Evolutionary conservation across 2,888 invertebrate species (phyloP).

Genomic region (Campaea margaritaria): DNA sequence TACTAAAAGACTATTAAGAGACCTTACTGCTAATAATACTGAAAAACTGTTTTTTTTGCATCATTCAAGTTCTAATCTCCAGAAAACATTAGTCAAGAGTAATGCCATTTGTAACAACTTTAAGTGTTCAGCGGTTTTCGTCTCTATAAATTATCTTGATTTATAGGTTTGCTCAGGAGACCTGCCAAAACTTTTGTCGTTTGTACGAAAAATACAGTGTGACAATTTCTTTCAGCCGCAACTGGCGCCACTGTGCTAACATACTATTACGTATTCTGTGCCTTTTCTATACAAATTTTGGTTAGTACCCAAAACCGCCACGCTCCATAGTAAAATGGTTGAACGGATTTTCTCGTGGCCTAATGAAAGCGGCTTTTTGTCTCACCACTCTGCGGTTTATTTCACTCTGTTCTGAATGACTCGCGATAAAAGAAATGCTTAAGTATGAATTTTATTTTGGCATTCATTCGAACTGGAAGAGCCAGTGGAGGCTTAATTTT

Average conservation of each 20-base stretch:
- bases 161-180: constrained; percentile 72
- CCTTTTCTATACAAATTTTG: not conserved
- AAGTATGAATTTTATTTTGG: constrained; percentile 49
- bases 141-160: constrained; percentile 82
- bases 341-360: constrained; percentile 52
- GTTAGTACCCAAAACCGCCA: not conserved
- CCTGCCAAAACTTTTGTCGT: constrained; percentile 72
- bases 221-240: constrained; percentile 38
- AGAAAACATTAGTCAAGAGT: constrained; percentile 69
- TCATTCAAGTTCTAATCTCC: constrained; percentile 36
- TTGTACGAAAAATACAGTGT: constrained; percentile 64
- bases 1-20: too few species aligned
- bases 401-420: constrained; percentile 49
- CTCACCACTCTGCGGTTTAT: constrained; percentile 51
- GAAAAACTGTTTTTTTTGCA: constrained; percentile 1
- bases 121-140: constrained; percentile 68
- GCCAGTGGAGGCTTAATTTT: constrained; percentile 38
- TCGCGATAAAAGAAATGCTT: constrained; percentile 54
- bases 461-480: constrained; percentile 39
- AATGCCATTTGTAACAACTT: constrained; percentile 64
- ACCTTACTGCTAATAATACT: too few species aligned
- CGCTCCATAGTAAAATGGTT: not conserved
- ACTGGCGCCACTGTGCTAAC: not conserved
- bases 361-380: constrained; percentile 71
- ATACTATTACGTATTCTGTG: not conserved